Evolutionary conservation across 2,113 vertebrate genomes (phyloP).

Genomic region (Erythrocercus mccallii): DNA sequence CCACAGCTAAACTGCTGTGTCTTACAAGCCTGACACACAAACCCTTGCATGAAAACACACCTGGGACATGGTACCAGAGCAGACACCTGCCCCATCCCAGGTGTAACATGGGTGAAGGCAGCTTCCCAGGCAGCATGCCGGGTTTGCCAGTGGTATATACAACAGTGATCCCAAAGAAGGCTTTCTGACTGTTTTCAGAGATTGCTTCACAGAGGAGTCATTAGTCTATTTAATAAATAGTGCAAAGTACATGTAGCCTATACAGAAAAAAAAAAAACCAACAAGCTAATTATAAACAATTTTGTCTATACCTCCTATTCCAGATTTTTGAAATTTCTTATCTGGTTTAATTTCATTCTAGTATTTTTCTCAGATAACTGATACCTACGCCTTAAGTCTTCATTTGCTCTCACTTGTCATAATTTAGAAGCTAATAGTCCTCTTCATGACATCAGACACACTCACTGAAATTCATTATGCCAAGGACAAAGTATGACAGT

Average conservation of each 20-base stretch:
- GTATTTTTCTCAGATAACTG: background rate
- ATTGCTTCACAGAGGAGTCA: background rate
- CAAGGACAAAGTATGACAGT: slow-evolving; percentile 26
- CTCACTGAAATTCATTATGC: background rate
- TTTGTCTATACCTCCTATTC: background rate
- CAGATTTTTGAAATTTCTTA: background rate
- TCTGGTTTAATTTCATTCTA: background rate
- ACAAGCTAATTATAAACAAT: background rate
- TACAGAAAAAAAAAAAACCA: background rate
- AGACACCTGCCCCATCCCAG: fast-evolving
- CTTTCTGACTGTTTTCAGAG: background rate
- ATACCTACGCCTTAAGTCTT: slow-evolving; percentile 9
- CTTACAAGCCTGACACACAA: background rate
- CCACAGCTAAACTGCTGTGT: background rate
- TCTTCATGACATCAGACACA: background rate
- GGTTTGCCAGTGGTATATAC: background rate
- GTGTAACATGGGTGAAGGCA: background rate
- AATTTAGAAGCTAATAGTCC: slow-evolving; percentile 35
- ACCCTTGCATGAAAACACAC: background rate
- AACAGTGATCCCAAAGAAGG: background rate
- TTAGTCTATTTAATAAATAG: background rate
- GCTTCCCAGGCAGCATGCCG: fast-evolving
- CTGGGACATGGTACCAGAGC: background rate
- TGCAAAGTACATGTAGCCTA: background rate
- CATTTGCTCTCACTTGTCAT: background rate